These are phyloP conservation scores for Hylaea fasciaria DNA, from an alignment of 2,888 invertebrate species.

Conservation along the genomic window DNA sequence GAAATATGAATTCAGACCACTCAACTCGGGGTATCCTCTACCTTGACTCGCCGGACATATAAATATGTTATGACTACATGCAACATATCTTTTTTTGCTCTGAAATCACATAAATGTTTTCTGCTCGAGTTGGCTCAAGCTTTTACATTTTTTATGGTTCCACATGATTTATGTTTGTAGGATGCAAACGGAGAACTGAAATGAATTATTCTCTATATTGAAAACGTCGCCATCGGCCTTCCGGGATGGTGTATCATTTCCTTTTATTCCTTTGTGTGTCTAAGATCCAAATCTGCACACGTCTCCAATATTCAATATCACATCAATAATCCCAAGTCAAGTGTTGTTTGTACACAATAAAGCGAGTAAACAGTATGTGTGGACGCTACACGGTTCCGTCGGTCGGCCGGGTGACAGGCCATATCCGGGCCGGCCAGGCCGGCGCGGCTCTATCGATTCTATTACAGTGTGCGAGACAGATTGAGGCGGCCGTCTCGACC, in stretches of 20 bases:
- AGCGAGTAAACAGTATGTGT: conserved; percentile 64
- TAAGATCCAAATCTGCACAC: conserved; percentile 25
- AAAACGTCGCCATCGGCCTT: not conserved
- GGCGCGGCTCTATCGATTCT: conserved; percentile 73
- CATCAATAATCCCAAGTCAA: conserved; percentile 52
- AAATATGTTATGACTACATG: too few relatives aligned
- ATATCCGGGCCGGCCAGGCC: conserved; percentile 70
- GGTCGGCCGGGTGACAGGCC: conserved; percentile 74
- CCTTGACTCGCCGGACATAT: too few relatives aligned
- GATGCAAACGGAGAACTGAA: not conserved
- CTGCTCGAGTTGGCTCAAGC: too few relatives aligned
- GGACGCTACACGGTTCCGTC: conserved; percentile 67
- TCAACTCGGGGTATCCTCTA: too few relatives aligned
- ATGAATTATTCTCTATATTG: not conserved
- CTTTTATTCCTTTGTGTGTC: not conserved
- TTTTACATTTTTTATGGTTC: too few relatives aligned
- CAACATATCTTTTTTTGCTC: too few relatives aligned
- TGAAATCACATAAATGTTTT: not conserved
- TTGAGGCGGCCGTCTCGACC: conserved; percentile 63
- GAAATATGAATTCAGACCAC: too few relatives aligned
- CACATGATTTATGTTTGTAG: too few relatives aligned
- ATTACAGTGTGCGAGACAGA: conserved; percentile 74
- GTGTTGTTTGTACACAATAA: conserved; percentile 68
- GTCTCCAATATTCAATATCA: conserved; percentile 44
- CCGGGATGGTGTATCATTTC: not conserved